Evolutionary conservation across 2,113 vertebrate genomes (phyloP), one percentile per base, ranked within the genome.

Genomic region (human (Homo sapiens)): DNA sequence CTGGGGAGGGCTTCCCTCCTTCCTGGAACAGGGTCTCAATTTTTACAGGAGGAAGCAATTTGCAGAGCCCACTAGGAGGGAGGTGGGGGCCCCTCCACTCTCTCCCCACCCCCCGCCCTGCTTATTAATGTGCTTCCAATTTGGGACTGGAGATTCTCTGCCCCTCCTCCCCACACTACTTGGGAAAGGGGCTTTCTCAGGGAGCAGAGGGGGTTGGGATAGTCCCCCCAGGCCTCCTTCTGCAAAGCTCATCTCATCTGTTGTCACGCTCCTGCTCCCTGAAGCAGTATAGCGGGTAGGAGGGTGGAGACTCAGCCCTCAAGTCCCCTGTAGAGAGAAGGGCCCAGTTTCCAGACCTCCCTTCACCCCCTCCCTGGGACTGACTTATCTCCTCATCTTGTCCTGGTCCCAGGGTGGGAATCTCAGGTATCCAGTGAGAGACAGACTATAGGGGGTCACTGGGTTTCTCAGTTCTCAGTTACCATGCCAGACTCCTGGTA

Each of bases 101-200:
- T 72, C 45, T 45, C 45, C 45, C 45, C 45, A 45, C 45, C 45
- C 76, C 68, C 40, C 98, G 97, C 98, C 96, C 97, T 95, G 97
- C 97, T 98, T 97, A 98, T 93, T 97, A 96, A 98, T 96, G 73
- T 98, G 97, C 97, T 98, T 97, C 97, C 93, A 98, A 95, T 97
- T 98, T 98, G 98, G 96, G 96, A 94, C 96, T 45, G 70, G 22
- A 92, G 86, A 40, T 75, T 85, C 64, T 82, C 52, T 6, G 48
- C 40, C 70, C 55, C 68, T 25, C 52, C 81, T 81, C 75, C 73
- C 66, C 66, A 32, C 70, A 7, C 3, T 38, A 93, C 90, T 38
- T 2, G 4, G 81, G 14, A 59, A 43, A 0, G 0, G 64, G 90
- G 91, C 73, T 73, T 80, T 88, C 59, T 86, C 25, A 12, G 70